Percentiles rank a stretch among this genome's conserved stretches.
Conservation (phyloP, 64 coral and sea anemone genomes). For the Stichodactyla mertensii region DNA sequence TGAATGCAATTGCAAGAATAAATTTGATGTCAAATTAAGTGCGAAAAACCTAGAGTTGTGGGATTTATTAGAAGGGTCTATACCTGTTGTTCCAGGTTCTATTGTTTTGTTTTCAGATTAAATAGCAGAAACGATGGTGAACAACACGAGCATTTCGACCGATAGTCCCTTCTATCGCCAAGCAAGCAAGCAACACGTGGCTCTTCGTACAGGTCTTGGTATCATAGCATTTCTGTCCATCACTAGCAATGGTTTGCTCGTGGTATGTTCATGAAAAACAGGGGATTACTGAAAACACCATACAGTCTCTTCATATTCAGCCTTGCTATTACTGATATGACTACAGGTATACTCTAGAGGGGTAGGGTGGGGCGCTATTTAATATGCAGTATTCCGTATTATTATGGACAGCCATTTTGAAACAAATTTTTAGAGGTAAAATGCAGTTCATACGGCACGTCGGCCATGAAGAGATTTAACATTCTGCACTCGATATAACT, state of each 20-base stretch:
- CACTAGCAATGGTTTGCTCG: slow-evolving; percentile 35
- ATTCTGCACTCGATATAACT: too few species aligned
- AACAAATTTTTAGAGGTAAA: too few species aligned
- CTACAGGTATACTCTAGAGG: slow-evolving; percentile 18
- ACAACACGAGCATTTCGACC: neutral
- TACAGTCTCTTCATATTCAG: slow-evolving; percentile 57
- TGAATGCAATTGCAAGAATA: too few species aligned
- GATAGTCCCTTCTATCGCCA: neutral
- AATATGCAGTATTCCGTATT: too few species aligned
- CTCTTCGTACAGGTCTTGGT: slow-evolving; percentile 37
- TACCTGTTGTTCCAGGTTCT: too few species aligned
- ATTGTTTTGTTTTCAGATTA: too few species aligned
- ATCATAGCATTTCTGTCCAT: slow-evolving; percentile 42
- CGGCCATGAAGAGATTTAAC: too few species aligned
- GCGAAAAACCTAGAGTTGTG: too few species aligned
- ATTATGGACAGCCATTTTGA: too few species aligned
- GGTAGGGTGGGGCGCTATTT: neutral
- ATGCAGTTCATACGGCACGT: too few species aligned
- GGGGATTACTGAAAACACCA: slow-evolving; percentile 28
- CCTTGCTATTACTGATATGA: slow-evolving; percentile 37
- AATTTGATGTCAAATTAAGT: too few species aligned
- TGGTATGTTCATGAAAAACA: slow-evolving; percentile 28
- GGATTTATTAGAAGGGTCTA: too few species aligned
- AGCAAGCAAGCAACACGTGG: slow-evolving; percentile 36
- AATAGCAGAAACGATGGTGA: neutral